Evolutionary conservation across 2,888 invertebrate genomes (phyloP), one percentile per base, ranked within the genome.

Genomic region (Rotaria sp.): DNA sequence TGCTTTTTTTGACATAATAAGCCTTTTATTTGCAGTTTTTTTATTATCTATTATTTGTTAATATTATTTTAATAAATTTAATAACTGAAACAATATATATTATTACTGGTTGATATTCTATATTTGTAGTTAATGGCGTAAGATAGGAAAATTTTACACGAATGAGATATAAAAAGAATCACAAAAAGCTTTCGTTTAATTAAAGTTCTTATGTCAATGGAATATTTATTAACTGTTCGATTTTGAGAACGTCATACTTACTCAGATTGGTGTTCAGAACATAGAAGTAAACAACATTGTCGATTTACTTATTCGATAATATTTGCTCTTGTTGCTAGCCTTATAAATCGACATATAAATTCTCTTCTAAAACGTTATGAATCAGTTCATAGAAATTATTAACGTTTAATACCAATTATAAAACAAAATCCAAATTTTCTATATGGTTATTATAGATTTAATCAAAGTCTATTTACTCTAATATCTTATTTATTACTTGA

Each of bases 121-220:
- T 57, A 57, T 57, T 57, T 57, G 57, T 57, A n/a, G 57, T 57
- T 57, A 57, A 57, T 57, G 57, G 57, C n/a, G 57, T n/a, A 57
- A 57, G 10, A n/a, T 57, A 57, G n/a, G 55, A 24, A 55, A 55
- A 55, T 41, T 41, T 48, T 48, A 1, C 11, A 11, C 11, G 7
- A 11, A 11, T 48, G 7, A 11, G 7, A 11, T 48, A 13, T 48
- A 48, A 48, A n/a, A n/a, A n/a, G n/a, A n/a, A n/a, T n/a, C n/a
- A 48, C 11, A 48, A 48, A 11, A 11, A 8, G 3, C 24, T n/a
- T 57, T 57, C n/a, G n/a, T n/a, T n/a, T n/a, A n/a, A n/a, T 11
- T 57, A 26, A 57, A n/a, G 57, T 57, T 57, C 26, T 57, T 26
- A 57, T 57, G 57, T 24, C 57, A 57, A 57, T 57, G 26, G 57